phyloP scores from a whole-genome alignment of 2,113 vertebrate genomes.

The Aegypius monachus region DNA sequence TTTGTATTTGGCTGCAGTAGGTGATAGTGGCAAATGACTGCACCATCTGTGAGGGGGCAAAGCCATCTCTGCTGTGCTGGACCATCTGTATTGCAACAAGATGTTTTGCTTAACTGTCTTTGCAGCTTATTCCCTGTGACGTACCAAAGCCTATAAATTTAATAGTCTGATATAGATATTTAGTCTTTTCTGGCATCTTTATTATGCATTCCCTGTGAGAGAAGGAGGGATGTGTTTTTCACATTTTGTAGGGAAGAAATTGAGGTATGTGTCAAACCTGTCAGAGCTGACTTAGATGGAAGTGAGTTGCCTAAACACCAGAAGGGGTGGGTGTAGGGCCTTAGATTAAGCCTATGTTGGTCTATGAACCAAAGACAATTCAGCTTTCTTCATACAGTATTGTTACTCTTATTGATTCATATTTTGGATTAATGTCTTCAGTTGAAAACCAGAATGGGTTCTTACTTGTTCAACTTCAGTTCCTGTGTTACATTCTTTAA shows the following conservation, averaged over 20 bases:
- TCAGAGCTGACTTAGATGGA: background rate
- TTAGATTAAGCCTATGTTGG: background rate
- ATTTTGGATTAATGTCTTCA: background rate
- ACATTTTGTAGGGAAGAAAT: background rate
- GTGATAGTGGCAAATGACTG: background rate
- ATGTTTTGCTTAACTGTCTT: background rate
- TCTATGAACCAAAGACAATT: background rate
- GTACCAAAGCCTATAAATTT: background rate
- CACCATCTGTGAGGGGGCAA: background rate
- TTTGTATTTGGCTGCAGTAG: background rate
- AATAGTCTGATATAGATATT: background rate
- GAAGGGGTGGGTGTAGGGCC: background rate
- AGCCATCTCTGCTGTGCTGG: background rate
- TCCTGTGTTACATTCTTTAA: background rate
- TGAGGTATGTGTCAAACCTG: background rate
- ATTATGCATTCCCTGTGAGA: background rate
- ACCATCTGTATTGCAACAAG: background rate
- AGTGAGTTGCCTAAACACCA: background rate
- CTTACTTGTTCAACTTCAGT: background rate
- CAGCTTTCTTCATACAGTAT: background rate
- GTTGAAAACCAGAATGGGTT: background rate
- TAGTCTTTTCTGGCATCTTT: background rate
- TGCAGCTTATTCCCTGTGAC: background rate
- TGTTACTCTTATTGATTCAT: background rate
- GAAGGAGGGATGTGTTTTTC: background rate